Conservation (phyloP, 2,888 invertebrate genomes). For the Stegana nigrithorax region DNA sequence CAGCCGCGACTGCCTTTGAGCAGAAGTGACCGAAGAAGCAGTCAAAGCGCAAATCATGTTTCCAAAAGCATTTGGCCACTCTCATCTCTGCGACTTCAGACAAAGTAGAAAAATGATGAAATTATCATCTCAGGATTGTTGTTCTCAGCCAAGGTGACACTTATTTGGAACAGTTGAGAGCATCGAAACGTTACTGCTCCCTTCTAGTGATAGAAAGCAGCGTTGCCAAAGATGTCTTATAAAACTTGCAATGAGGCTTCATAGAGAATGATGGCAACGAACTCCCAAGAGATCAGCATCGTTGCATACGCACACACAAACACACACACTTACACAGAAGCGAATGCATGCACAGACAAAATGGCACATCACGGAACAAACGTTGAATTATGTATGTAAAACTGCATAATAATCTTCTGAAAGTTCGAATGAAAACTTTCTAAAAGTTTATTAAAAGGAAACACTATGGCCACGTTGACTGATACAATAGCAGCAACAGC, state of each 20-base stretch:
- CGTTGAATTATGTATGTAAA: conserved; percentile 13
- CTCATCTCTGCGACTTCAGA: too few relatives aligned
- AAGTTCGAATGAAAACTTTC: conserved; percentile 9
- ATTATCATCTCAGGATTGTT: too few relatives aligned
- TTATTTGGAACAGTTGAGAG: too few relatives aligned
- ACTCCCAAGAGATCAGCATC: conserved; percentile 10
- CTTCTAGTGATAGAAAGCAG: too few relatives aligned
- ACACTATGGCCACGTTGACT: background rate
- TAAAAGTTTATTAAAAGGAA: background rate
- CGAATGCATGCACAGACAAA: background rate
- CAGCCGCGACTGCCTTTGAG: too few relatives aligned
- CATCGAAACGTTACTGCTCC: too few relatives aligned
- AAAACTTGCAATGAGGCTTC: background rate
- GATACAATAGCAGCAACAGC: too few relatives aligned
- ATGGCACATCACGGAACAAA: background rate
- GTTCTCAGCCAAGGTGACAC: too few relatives aligned
- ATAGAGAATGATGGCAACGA: conserved; percentile 12
- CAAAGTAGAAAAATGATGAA: too few relatives aligned
- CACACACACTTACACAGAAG: background rate
- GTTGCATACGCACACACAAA: background rate
- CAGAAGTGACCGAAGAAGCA: too few relatives aligned
- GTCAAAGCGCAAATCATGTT: too few relatives aligned
- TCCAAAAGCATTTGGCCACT: too few relatives aligned
- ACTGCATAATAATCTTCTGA: conserved; percentile 14
- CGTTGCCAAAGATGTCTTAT: background rate